These are phyloP conservation scores for Gavia stellata DNA, from an alignment of 2,113 vertebrate genomes.

Conservation along the genomic window DNA sequence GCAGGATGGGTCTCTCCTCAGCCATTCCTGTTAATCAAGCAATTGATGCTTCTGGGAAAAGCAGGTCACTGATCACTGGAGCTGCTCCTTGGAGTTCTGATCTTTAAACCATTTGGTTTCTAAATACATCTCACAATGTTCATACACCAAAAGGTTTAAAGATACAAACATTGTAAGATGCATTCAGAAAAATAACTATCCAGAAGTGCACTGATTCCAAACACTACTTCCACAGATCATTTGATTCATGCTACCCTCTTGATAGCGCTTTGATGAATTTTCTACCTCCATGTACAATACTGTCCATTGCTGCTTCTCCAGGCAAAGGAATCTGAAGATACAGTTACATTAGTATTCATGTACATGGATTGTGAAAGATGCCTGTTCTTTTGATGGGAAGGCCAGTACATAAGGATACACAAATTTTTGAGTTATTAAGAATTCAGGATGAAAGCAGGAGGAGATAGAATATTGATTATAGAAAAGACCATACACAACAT, in stretches of 20 bases:
- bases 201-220: background rate
- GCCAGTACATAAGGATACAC: background rate
- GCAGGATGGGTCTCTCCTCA: background rate
- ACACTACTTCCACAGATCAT: background rate
- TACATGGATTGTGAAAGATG: background rate
- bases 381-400: background rate
- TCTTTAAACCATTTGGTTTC: background rate
- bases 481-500: background rate
- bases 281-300: background rate
- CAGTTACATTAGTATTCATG: background rate
- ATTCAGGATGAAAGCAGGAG: background rate
- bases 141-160: background rate
- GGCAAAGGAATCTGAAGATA: background rate
- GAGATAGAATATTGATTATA: background rate
- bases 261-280: background rate
- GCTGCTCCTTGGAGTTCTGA: background rate
- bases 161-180: background rate
- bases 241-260: background rate
- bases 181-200: background rate
- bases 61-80: background rate
- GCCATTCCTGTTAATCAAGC: background rate
- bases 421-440: background rate
- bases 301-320: background rate
- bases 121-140: background rate
- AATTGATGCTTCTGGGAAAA: background rate